A percentile compares a stretch with the other conserved stretches of the same genome.
phyloP scores from a whole-genome alignment of 1,140 invertebrate genomes.

The Pollicipes pollicipes region DNA sequence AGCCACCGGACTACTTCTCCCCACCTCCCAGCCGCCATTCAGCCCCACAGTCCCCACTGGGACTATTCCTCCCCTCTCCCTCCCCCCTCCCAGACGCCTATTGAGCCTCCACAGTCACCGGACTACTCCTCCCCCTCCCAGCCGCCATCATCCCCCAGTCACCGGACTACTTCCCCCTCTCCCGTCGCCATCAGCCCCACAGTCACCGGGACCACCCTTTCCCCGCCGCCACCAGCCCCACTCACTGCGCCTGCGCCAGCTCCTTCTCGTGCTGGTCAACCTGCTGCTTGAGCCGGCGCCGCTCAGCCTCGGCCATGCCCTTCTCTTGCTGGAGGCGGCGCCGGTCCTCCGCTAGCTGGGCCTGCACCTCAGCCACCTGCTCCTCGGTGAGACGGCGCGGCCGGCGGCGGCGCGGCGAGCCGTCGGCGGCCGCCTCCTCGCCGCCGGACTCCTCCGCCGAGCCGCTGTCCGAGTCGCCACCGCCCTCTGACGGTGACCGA shows the following conservation, averaged over 20 bases:
- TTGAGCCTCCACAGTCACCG: too few species aligned
- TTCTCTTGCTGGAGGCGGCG: conserved; percentile 31
- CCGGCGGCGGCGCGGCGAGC: conserved; percentile 5
- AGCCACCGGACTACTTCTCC: too few species aligned
- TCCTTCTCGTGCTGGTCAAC: conserved; percentile 33
- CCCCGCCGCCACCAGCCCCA: conserved; percentile 11
- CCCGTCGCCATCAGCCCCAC: too few species aligned
- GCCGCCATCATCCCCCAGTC: too few species aligned
- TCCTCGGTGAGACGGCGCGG: background rate
- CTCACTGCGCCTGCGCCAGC: conserved; percentile 34
- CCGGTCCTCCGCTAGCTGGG: conserved; percentile 34
- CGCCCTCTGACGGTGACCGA: conserved; percentile 28
- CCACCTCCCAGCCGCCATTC: too few species aligned
- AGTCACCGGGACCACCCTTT: conserved; percentile 7
- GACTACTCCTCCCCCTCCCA: too few species aligned
- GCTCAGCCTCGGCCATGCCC: conserved; percentile 41
- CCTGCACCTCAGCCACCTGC: conserved; percentile 20
- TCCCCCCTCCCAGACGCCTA: too few species aligned
- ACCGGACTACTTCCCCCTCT: too few species aligned
- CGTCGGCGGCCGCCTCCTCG: conserved; percentile 6
- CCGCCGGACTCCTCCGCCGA: conserved; percentile 16
- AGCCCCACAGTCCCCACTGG: too few species aligned
- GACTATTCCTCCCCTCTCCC: too few species aligned
- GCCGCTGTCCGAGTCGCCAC: conserved; percentile 20
- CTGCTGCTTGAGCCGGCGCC: conserved; percentile 40